Conservation (phyloP, 2,113 vertebrate species). For the Entomyzon cyanotis region DNA sequence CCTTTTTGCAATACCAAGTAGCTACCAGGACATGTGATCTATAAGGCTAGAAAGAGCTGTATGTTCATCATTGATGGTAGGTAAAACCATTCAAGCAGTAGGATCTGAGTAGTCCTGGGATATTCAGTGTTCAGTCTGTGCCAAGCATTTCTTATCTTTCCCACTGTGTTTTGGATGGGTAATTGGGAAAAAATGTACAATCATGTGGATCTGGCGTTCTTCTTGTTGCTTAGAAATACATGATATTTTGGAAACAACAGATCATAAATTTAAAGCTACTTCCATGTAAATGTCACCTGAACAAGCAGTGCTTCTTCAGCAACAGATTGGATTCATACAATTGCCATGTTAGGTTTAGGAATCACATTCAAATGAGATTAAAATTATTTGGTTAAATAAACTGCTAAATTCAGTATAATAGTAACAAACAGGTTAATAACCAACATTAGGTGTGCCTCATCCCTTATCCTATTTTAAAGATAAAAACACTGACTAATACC, state of each 20-base stretch:
- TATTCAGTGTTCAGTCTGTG: neutral
- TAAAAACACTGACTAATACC: neutral
- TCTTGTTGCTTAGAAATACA: neutral
- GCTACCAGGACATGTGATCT: neutral
- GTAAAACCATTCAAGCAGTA: neutral
- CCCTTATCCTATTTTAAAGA: neutral
- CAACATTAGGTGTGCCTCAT: neutral
- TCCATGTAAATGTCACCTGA: conserved; percentile 2
- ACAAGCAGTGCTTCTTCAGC: neutral
- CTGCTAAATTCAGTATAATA: neutral
- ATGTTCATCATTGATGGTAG: neutral
- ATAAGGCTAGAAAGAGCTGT: neutral
- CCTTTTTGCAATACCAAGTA: neutral
- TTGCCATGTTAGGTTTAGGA: neutral
- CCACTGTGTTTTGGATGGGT: neutral
- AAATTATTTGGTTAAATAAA: neutral
- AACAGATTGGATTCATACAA: neutral
- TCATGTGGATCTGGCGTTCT: neutral
- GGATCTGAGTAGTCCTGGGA: neutral
- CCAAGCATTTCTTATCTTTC: neutral
- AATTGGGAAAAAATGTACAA: neutral
- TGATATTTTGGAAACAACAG: neutral
- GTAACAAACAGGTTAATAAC: neutral
- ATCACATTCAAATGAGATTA: neutral
- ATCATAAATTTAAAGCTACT: neutral